phyloP scores from a whole-genome alignment of 2,888 invertebrate genomes.

The Ennomos quercinarius region DNA sequence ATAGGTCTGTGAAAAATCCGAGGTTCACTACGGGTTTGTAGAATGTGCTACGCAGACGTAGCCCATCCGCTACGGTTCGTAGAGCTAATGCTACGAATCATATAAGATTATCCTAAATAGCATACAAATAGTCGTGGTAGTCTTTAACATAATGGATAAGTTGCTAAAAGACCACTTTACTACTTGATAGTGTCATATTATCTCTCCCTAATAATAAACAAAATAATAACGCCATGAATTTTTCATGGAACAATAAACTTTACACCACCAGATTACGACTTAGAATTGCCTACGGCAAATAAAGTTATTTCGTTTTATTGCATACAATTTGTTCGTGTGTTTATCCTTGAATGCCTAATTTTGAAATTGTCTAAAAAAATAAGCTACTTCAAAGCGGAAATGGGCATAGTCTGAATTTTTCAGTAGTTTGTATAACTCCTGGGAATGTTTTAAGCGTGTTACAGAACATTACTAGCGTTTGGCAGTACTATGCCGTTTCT shows the following conservation, averaged over 20 bases:
- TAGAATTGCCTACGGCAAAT: conserved; percentile 11
- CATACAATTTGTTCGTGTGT: conserved; percentile 20
- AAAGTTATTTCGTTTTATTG: conserved; percentile 14
- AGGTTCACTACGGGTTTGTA: no score
- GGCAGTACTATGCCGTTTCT: background rate
- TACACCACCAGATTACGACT: conserved; percentile 13
- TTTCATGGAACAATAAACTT: conserved; percentile 21
- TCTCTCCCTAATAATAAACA: conserved; percentile 21
- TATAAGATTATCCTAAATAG: no score
- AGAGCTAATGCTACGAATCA: no score
- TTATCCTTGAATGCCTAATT: conserved; percentile 23
- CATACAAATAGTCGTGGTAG: no score
- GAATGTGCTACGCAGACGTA: no score
- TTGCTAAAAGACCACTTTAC: conserved; percentile 12
- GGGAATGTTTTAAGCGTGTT: no score
- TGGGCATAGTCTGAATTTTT: no score
- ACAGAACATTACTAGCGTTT: background rate
- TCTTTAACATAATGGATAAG: background rate
- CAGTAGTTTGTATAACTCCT: no score
- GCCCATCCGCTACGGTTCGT: no score
- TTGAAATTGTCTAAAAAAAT: conserved; percentile 5
- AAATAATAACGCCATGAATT: conserved; percentile 23
- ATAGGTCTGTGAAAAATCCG: no score
- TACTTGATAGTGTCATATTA: conserved; percentile 14
- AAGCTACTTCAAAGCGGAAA: no score